phyloP scores from a whole-genome alignment of 2,888 invertebrate genomes.

The Rhingia rostrata region DNA sequence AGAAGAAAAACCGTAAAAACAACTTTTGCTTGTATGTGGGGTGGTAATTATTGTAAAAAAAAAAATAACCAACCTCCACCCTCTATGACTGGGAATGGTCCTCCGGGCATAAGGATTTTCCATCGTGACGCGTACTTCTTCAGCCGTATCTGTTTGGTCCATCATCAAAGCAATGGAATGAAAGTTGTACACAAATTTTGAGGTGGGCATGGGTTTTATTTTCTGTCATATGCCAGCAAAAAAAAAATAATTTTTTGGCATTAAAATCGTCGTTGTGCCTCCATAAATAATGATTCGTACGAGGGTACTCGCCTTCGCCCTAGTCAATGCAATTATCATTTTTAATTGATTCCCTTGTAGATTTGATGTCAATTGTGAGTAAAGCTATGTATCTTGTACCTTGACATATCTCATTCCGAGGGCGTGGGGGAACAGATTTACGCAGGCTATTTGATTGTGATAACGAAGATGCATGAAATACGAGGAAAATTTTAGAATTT shows the following conservation, averaged over 20 bases:
- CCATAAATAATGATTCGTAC: slow-evolving; percentile 37
- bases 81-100: slow-evolving; percentile 46
- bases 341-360: slow-evolving; percentile 35
- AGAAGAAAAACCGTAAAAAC: slow-evolving; percentile 14
- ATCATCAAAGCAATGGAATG: slow-evolving; percentile 61
- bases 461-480: no score
- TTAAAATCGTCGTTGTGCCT: slow-evolving; percentile 21
- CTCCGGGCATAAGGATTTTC: slow-evolving; percentile 63
- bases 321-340: slow-evolving; percentile 48
- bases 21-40: slow-evolving; percentile 30
- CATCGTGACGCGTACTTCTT: slow-evolving; percentile 63
- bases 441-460: no score
- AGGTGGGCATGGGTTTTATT: slow-evolving; percentile 12
- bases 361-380: not conserved
- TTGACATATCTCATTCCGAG: no score
- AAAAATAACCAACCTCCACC: slow-evolving; percentile 41
- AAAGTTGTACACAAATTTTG: slow-evolving; percentile 15
- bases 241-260: slow-evolving; percentile 26
- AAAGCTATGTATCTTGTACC: not conserved
- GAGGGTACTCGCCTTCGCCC: slow-evolving; percentile 7
- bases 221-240: slow-evolving; percentile 22
- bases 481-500: no score
- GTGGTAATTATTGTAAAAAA: slow-evolving; percentile 59
- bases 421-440: no score
- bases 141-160: slow-evolving; percentile 62